Evolutionary conservation across 2,113 vertebrate species (phyloP), one percentile per base, ranked within the genome.

Genomic region (Tragelaphus buxtoni): DNA sequence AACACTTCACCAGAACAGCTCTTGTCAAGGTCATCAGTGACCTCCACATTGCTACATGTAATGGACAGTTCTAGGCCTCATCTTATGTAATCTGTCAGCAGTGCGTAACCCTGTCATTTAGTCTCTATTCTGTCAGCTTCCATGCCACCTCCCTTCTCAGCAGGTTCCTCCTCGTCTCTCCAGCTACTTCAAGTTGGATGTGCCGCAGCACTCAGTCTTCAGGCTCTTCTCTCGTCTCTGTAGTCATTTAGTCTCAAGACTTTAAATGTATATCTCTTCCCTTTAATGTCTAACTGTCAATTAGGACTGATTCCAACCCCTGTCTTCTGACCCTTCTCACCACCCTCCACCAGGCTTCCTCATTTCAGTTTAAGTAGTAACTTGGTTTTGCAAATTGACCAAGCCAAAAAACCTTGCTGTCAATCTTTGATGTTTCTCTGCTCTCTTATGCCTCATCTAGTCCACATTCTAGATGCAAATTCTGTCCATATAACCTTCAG

Each of bases 31-130:
- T 86, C 47, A 8, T 16, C 39, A 10, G 26, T 65, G 94, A 49
- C 35, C 1, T 32, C 63, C 20, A 18, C 1, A 2, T 81, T 17
- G 13, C 35, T 51, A 1, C 1, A 3, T 61, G 42, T 5, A 6
- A 4, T 18, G 69, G 32, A n/a, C 61, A 30, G 0, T 63, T 39
- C 53, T 53, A 61, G 55, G 28, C 53, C 35, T 92, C 61, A 6
- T n/a, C 16, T 22, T 39, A 1, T 6, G 22, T 32, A 26, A 26
- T 53, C 85, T 51, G 56, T 47, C 61, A 18, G 22, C 16, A 51
- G 85, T 6, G 17, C 11, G 20, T 61, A 28, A 42, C 39, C 20
- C 28, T 87, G 49, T 42, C 42, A 20, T 63, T 26, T 20, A 35
- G 35, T 24, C 60, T 42, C 17, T 28, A 12, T 84, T 90, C 35